phyloP scores from a whole-genome alignment of 2,797 vertebrate genomes.

The Ctenopoma kingsleyae region DNA sequence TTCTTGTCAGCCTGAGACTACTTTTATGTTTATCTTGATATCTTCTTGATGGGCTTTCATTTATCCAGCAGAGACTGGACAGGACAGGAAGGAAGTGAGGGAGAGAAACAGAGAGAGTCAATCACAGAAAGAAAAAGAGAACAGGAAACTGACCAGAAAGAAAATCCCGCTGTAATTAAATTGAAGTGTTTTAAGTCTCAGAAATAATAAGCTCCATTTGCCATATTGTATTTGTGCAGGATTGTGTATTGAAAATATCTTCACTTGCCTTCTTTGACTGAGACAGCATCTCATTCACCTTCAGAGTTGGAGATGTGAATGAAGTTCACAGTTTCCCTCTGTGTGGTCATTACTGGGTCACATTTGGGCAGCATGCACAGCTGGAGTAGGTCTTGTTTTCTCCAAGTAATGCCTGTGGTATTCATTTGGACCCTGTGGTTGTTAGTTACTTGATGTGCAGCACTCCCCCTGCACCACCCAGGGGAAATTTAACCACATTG shows the following conservation, averaged over 20 bases:
- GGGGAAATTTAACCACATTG: conserved; percentile 69
- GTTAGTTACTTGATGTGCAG: conserved; percentile 69
- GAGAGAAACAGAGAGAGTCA: conserved; percentile 11
- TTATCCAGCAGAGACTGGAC: conserved; percentile 66
- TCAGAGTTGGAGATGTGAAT: neutral
- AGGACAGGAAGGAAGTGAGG: conserved; percentile 27
- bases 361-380: conserved; percentile 12
- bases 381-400: conserved; percentile 42
- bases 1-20: conserved; percentile 82
- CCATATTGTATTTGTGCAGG: neutral
- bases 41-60: conserved; percentile 79
- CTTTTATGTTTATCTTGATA: conserved; percentile 85
- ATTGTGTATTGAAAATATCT: neutral
- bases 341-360: conserved; percentile 34
- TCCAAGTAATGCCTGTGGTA: conserved; percentile 33
- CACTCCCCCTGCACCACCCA: conserved; percentile 31
- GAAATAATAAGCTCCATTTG: neutral
- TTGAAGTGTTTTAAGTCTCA: neutral
- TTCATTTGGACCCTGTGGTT: conserved; percentile 51
- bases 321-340: neutral
- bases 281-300: conserved; percentile 11
- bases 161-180: no score
- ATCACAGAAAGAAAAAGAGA: conserved; percentile 29
- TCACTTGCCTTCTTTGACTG: conserved; percentile 34
- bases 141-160: no score